Conservation (phyloP, 1,140 invertebrate genomes). For the Camponotus pennsylvanicus region DNA sequence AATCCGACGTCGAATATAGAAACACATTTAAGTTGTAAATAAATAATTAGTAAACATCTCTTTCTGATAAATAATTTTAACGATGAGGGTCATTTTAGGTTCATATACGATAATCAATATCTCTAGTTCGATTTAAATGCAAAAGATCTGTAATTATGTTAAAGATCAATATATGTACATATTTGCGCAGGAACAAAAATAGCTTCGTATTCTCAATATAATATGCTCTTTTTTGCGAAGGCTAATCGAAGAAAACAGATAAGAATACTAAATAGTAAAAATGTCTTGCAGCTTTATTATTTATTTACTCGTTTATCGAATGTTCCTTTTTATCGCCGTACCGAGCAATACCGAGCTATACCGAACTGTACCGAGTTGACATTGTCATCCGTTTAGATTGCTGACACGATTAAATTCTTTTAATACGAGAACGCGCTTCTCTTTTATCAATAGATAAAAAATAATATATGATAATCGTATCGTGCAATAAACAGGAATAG, state of each 20-base stretch:
- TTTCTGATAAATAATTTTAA: slow-evolving; percentile 9
- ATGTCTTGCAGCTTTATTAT: slow-evolving; percentile 39
- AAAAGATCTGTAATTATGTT: background rate
- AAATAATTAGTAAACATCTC: slow-evolving; percentile 26
- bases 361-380: slow-evolving; percentile 29
- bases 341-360: background rate
- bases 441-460: slow-evolving; percentile 37
- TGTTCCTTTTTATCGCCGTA: slow-evolving; percentile 65
- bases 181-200: background rate
- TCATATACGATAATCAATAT: slow-evolving; percentile 1
- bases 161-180: background rate
- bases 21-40: slow-evolving; percentile 21
- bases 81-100: slow-evolving; percentile 35
- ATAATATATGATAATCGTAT: background rate
- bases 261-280: slow-evolving; percentile 38
- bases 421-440: slow-evolving; percentile 14
- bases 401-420: slow-evolving; percentile 51
- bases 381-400: slow-evolving; percentile 61
- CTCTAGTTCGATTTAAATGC: slow-evolving; percentile 25
- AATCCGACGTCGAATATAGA: background rate
- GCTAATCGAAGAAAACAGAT: slow-evolving; percentile 47
- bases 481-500: background rate
- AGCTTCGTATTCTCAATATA: background rate
- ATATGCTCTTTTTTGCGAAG: slow-evolving; percentile 3
- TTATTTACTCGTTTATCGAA: slow-evolving; percentile 70